phyloP scores from a whole-genome alignment of 2,797 vertebrate species.

The Ceryle rudis region DNA sequence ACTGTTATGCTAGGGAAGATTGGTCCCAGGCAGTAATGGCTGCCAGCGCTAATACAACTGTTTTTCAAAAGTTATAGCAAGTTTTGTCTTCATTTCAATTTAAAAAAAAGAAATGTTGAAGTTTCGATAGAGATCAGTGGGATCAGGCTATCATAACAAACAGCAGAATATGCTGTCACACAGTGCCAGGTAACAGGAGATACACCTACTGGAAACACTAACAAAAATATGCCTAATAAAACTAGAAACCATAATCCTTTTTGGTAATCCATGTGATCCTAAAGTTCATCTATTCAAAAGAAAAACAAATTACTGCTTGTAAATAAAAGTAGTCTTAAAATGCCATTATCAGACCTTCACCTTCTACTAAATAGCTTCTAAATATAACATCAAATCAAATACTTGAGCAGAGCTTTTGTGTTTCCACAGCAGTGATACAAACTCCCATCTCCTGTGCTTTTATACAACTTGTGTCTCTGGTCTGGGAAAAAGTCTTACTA shows the following conservation, averaged over 20 bases:
- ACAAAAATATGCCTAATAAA: not conserved
- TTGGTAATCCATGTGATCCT: not conserved
- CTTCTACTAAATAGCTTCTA: not conserved
- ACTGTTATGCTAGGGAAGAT: not conserved
- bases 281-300: not conserved
- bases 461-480: not conserved
- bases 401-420: not conserved
- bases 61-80: not conserved
- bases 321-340: not conserved
- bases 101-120: not conserved
- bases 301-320: not conserved
- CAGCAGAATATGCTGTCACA: not conserved
- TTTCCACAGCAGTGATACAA: not conserved
- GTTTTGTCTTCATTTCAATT: not conserved
- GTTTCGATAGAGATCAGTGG: not conserved
- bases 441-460: not conserved
- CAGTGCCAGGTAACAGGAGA: not conserved
- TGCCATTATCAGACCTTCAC: not conserved
- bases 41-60: not conserved
- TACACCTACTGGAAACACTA: not conserved
- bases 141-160: not conserved
- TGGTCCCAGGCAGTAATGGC: not conserved
- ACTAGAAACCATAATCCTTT: not conserved
- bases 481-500: not conserved
- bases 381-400: not conserved